Percentiles rank a stretch among this genome's conserved stretches.
phyloP scores from a whole-genome alignment of 2,888 invertebrate genomes.

The Drosophila acutilabella region DNA sequence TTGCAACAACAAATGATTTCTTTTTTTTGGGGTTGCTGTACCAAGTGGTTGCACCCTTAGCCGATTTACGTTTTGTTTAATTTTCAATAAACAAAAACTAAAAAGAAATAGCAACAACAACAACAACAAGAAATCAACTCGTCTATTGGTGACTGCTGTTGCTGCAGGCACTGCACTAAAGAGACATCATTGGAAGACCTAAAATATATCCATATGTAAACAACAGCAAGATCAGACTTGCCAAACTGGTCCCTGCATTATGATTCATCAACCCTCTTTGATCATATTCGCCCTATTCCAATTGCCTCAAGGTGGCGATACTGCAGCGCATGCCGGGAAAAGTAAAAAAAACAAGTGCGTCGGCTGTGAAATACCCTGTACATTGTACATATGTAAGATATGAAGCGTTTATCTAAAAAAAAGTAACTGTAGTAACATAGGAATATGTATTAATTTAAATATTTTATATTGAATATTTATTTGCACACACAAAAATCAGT shows the following conservation, averaged over 20 bases:
- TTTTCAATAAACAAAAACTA: slow-evolving; percentile 45
- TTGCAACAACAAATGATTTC: slow-evolving; percentile 42
- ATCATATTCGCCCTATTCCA: not conserved
- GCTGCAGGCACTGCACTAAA: slow-evolving; percentile 39
- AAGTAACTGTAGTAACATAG: too few species aligned
- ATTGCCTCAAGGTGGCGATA: not conserved
- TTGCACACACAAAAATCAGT: too few species aligned
- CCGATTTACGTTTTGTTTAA: slow-evolving; percentile 21
- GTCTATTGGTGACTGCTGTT: not conserved
- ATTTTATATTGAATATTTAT: too few species aligned
- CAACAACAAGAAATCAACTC: slow-evolving; percentile 19
- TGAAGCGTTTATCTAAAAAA: too few species aligned
- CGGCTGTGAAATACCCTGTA: slow-evolving; percentile 1
- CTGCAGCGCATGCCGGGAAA: slow-evolving; percentile 1
- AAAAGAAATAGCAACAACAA: slow-evolving; percentile 20
- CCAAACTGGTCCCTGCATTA: slow-evolving; percentile 27
- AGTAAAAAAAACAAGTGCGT: not conserved
- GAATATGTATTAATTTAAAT: too few species aligned
- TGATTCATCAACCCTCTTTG: slow-evolving; percentile 47
- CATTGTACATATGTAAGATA: too few species aligned
- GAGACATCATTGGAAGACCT: not conserved
- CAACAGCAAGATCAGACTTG: slow-evolving; percentile 25
- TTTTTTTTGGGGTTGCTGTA: slow-evolving; percentile 42
- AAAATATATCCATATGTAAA: not conserved
- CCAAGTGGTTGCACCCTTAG: slow-evolving; percentile 47